phyloP scores from a whole-genome alignment of 2,797 vertebrate species.

The Sebastes oblongus region DNA sequence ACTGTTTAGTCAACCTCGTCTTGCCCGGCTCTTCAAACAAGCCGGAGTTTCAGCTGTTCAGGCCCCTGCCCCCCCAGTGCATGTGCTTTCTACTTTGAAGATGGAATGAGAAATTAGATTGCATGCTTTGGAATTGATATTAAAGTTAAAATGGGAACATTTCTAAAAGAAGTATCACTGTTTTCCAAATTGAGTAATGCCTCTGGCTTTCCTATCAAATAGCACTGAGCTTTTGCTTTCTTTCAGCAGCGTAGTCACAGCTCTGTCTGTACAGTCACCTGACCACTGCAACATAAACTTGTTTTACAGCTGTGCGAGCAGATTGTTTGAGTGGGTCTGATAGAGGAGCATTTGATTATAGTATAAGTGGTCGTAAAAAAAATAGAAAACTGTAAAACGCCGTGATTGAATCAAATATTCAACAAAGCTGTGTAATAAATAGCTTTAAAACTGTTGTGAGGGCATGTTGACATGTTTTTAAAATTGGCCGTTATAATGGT shows the following conservation, averaged over 20 bases:
- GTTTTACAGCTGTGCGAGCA: background rate
- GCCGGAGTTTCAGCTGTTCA: conserved; percentile 64
- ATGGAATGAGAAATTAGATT: conserved; percentile 37
- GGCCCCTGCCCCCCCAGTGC: background rate
- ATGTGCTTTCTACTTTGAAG: conserved; percentile 51
- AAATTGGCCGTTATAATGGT: background rate
- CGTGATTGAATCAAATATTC: too few species aligned
- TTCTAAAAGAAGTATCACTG: background rate
- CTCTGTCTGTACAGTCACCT: background rate
- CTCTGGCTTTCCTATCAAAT: conserved; percentile 18
- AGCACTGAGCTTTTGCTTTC: background rate
- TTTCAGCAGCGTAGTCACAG: background rate
- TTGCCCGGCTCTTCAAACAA: conserved; percentile 43
- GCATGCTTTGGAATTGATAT: conserved; percentile 31
- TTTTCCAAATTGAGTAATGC: background rate
- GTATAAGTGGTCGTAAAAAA: background rate
- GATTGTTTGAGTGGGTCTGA: background rate
- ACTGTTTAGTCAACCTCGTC: conserved; percentile 57
- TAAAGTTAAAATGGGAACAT: conserved; percentile 17
- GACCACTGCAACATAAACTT: background rate
- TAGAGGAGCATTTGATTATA: background rate
- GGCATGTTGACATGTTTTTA: background rate
- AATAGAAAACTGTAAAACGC: too few species aligned
- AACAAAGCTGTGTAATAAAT: background rate
- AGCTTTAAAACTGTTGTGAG: background rate